Base-by-base conservation (phyloP, 2,888 invertebrate species). In the Clusia tigrina region DNA sequence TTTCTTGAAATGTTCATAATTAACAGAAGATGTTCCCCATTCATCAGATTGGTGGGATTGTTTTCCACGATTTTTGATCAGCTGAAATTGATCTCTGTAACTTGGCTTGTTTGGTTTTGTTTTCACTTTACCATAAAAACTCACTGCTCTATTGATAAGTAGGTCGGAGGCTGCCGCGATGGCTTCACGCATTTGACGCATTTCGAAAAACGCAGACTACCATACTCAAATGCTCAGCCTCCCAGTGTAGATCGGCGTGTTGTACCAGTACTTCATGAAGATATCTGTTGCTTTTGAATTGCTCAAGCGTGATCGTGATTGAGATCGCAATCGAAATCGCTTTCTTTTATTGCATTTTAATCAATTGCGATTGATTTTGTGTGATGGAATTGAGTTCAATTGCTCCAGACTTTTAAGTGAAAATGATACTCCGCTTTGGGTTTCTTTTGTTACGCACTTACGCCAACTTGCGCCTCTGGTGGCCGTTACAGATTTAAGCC, bases 51-150 rank as follows among this genome's bases (percentile, higher is more conserved):
- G n/a, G n/a, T n/a, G n/a, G n/a, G n/a, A n/a, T 9, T 32, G 32
- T 9, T 32, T 32, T 32, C 32, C 32, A 32, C 32, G 32, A 32
- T 32, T 32, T 12, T n/a, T n/a, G 15, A 42, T 3, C 42, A 42
- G 42, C n/a, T 42, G 42, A 42, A 42, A 42, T 42, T 42, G 42
- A 42, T 42, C 42, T 20, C 20, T 22, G 15, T 22, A 48, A 5
- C 3, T 17, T 17, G 9, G n/a, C n/a, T 42, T 42, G 15, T 6
- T 42, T 6, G 9, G 2, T 48, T 48, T 55, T 38, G 38, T 38
- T 55, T 55, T 55, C 55, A 55, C 55, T 55, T 42, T 17, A 59
- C 57, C 20, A 42, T 20, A 15, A 52, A 58, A 63, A 59, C 54
- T 63, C 55, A n/a, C n/a, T n/a, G n/a, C n/a, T n/a, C n/a, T n/a